A percentile compares a stretch with the other conserved stretches of the same genome.
Evolutionary conservation across 2,113 vertebrate species (phyloP).

Genomic region (Silurus asotus): DNA sequence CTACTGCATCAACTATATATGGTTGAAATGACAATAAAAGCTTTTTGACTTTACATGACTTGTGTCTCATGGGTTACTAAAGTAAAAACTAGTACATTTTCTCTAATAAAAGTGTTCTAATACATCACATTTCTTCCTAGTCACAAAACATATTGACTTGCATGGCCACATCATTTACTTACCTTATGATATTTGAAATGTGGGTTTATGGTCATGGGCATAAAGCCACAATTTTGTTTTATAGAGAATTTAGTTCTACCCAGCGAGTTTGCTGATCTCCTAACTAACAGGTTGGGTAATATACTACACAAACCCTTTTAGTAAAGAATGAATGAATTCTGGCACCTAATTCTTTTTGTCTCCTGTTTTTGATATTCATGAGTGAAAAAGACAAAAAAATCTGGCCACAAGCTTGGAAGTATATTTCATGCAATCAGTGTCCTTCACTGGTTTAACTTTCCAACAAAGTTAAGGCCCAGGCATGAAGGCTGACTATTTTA

Average conservation of each 20-base stretch:
- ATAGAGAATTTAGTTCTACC: too few relatives aligned
- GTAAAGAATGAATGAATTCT: background rate
- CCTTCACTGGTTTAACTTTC: slow-evolving; percentile 42
- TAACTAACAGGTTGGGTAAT: background rate
- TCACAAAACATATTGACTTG: slow-evolving; percentile 16
- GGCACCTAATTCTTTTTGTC: slow-evolving; percentile 17
- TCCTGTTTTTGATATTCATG: slow-evolving; percentile 41
- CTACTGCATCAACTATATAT: too few relatives aligned
- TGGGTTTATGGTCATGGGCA: background rate
- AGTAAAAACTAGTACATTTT: background rate
- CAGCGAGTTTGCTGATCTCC: background rate
- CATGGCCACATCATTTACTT: background rate
- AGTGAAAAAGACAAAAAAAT: slow-evolving; percentile 36
- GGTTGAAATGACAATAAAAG: too few relatives aligned
- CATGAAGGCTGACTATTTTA: slow-evolving; percentile 55
- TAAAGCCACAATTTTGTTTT: background rate
- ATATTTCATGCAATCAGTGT: slow-evolving; percentile 53
- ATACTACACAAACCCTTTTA: background rate
- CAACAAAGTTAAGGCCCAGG: slow-evolving; percentile 60
- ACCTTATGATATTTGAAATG: background rate
- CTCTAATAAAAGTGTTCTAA: background rate
- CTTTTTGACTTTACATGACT: too few relatives aligned
- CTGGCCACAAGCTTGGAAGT: slow-evolving; percentile 53
- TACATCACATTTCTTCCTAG: background rate
- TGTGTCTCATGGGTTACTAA: background rate